phyloP scores from a whole-genome alignment of 2,797 vertebrate species.

The Tamandua tetradactyla region DNA sequence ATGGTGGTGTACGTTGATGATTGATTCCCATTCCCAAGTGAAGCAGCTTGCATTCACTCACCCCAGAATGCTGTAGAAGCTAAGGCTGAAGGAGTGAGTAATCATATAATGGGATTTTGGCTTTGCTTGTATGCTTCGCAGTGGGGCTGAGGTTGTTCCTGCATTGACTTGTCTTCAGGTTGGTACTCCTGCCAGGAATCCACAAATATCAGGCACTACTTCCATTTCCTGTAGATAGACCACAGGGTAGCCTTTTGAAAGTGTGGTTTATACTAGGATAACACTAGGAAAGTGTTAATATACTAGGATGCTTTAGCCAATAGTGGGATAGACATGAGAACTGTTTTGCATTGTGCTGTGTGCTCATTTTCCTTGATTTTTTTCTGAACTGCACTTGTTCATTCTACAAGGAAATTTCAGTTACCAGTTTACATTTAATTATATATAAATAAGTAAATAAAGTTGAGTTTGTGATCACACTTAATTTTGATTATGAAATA shows the following conservation, averaged over 20 bases:
- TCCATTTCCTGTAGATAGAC: background rate
- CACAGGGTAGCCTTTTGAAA: background rate
- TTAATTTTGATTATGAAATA: conserved; percentile 8
- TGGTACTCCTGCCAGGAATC: background rate
- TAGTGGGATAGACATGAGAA: background rate
- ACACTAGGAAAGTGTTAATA: too few species aligned
- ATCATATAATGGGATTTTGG: background rate
- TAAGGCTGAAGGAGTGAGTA: background rate
- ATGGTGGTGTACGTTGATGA: background rate
- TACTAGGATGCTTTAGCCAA: background rate
- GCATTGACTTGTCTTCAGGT: background rate
- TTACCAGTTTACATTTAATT: background rate
- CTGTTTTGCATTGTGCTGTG: background rate
- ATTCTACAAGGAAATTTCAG: background rate
- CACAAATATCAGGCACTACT: background rate
- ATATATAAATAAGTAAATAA: background rate
- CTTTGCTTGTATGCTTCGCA: background rate
- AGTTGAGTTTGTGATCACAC: background rate
- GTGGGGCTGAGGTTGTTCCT: background rate
- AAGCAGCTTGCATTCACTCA: background rate
- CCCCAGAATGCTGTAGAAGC: background rate
- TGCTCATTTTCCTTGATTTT: background rate
- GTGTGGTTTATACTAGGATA: too few species aligned
- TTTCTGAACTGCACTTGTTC: background rate
- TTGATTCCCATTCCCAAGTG: background rate